A percentile compares a stretch with the other conserved stretches of the same genome.
Evolutionary conservation across 2,888 invertebrate species (phyloP).

Genomic region (Hyposoter dolosus): DNA sequence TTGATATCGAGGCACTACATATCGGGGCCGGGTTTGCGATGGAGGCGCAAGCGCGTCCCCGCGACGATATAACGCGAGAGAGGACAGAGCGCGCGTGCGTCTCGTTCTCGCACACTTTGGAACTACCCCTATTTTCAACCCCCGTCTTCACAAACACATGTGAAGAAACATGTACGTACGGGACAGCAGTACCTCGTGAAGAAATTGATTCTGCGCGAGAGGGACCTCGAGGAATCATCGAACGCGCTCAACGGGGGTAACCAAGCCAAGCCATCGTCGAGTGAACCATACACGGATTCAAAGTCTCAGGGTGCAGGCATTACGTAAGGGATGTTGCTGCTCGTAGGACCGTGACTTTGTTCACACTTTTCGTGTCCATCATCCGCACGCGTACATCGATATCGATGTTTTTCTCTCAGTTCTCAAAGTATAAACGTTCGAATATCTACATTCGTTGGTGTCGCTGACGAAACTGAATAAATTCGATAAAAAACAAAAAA

Average conservation of each 20-base stretch:
- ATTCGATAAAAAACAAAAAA: neutral
- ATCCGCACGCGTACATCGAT: neutral
- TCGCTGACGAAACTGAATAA: neutral
- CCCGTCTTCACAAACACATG: neutral
- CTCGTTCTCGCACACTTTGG: conserved; percentile 36
- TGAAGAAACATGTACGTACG: neutral
- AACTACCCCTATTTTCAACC: conserved; percentile 45
- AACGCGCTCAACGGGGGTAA: conserved; percentile 68
- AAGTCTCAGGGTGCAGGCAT: conserved; percentile 62
- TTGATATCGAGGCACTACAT: conserved; percentile 70
- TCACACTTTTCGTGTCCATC: conserved; percentile 4
- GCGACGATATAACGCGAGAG: conserved; percentile 4
- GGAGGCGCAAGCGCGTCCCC: conserved; percentile 63
- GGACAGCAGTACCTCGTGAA: conserved; percentile 63
- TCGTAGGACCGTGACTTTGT: conserved; percentile 59
- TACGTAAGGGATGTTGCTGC: conserved; percentile 72
- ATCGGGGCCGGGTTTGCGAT: conserved; percentile 49
- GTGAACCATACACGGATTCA: conserved; percentile 61
- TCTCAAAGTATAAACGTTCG: neutral
- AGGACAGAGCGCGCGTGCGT: conserved; percentile 52
- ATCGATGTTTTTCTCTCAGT: neutral
- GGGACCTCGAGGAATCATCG: conserved; percentile 69
- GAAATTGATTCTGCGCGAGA: conserved; percentile 82
- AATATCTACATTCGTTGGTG: conserved; percentile 4
- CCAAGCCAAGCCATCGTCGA: conserved; percentile 44